A percentile compares a stretch with the other conserved stretches of the same genome.
phyloP scores from a whole-genome alignment of 2,888 invertebrate species.

The Yponomeuta sedellus region DNA sequence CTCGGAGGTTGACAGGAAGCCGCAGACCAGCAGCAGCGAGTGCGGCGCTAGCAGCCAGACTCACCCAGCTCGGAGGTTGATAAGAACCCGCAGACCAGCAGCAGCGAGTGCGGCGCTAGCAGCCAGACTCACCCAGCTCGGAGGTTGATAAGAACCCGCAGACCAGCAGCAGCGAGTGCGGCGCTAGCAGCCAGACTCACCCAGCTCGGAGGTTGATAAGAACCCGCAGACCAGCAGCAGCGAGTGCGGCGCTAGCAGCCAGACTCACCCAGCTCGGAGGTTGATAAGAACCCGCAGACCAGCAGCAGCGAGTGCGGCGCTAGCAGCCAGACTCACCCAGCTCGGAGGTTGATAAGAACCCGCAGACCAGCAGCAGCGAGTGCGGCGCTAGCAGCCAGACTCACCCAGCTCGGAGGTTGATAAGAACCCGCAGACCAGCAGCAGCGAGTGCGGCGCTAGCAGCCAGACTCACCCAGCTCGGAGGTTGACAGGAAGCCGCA shows the following conservation, averaged over 20 bases:
- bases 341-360: background rate
- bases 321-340: slow-evolving; percentile 34
- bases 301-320: background rate
- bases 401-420: background rate
- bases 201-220: background rate
- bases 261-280: background rate
- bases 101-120: slow-evolving; percentile 23
- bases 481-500: background rate
- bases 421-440: background rate
- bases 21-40: background rate
- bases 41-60: slow-evolving; percentile 33
- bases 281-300: background rate
- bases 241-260: slow-evolving; percentile 33
- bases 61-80: background rate
- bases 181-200: slow-evolving; percentile 33
- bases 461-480: slow-evolving; percentile 28
- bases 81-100: background rate
- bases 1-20: background rate
- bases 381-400: slow-evolving; percentile 33
- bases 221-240: background rate
- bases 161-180: background rate
- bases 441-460: slow-evolving; percentile 23
- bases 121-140: slow-evolving; percentile 28
- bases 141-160: background rate
- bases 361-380: background rate